These are phyloP conservation scores for Melanchra persicariae DNA, from an alignment of 2,888 invertebrate species.

Conservation along the genomic window DNA sequence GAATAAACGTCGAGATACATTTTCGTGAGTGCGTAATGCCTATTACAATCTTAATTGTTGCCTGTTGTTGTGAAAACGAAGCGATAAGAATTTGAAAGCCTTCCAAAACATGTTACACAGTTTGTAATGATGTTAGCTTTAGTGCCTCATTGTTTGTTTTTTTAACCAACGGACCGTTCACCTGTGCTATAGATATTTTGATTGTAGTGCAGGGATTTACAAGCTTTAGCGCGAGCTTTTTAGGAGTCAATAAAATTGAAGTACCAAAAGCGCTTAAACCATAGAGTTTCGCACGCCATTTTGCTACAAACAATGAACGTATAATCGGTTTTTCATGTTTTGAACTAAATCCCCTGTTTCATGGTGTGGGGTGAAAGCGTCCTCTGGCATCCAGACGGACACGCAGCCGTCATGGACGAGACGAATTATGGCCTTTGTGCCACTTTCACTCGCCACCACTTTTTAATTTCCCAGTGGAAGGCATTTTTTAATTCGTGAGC, in stretches of 20 bases:
- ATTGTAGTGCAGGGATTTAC: constrained; percentile 68
- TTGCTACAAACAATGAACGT: constrained; percentile 81
- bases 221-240: constrained; percentile 81
- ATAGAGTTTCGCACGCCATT: constrained; percentile 78
- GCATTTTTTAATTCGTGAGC: constrained; percentile 86
- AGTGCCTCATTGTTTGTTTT: constrained; percentile 42
- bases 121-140: constrained; percentile 39
- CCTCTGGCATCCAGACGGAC: constrained; percentile 79
- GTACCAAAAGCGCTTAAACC: constrained; percentile 80
- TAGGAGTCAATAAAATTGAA: constrained; percentile 84
- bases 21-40: constrained; percentile 57
- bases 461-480: constrained; percentile 86
- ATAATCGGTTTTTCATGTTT: constrained; percentile 88
- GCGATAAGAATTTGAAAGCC: constrained; percentile 39
- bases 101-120: constrained; percentile 27
- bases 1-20: constrained; percentile 60
- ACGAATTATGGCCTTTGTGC: constrained; percentile 88
- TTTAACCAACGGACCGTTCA: constrained; percentile 34
- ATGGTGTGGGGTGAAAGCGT: constrained; percentile 70
- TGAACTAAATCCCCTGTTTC: constrained; percentile 81
- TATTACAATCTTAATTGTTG: constrained; percentile 58
- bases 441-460: constrained; percentile 85
- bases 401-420: constrained; percentile 81
- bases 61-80: constrained; percentile 34
- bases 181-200: constrained; percentile 68